Evolutionary conservation across 2,113 vertebrate species (phyloP).

Genomic region (Mus spicilegus): DNA sequence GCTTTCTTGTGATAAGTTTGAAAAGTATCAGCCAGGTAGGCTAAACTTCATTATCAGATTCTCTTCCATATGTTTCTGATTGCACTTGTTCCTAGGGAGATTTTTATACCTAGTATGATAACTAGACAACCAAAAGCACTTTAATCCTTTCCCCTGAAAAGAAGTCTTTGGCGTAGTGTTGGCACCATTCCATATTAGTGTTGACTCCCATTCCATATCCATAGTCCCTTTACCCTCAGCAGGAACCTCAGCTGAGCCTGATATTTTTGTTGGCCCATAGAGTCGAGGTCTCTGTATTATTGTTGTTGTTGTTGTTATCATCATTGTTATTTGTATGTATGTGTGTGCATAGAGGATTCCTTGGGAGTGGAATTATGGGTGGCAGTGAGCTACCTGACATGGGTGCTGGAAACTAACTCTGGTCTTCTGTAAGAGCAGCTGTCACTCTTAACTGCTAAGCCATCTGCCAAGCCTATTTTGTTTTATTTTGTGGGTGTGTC

Average conservation of each 20-base stretch:
- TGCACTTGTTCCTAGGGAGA: neutral
- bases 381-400: neutral
- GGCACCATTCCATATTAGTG: neutral
- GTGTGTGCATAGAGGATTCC: neutral
- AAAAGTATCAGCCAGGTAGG: neutral
- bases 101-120: neutral
- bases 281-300: neutral
- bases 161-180: neutral
- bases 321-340: neutral
- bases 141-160: neutral
- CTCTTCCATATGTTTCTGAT: neutral
- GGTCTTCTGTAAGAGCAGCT: neutral
- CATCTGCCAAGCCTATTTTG: neutral
- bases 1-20: conserved; percentile 4
- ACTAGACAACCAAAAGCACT: neutral
- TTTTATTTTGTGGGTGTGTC: neutral
- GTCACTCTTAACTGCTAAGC: neutral
- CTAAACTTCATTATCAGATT: neutral
- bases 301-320: neutral
- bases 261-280: conserved; percentile 6
- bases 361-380: neutral
- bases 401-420: neutral
- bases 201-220: neutral
- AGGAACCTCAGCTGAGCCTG: neutral
- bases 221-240: conserved; percentile 28